phyloP scores from a whole-genome alignment of 2,797 vertebrate species.

The Amniataba percoides region DNA sequence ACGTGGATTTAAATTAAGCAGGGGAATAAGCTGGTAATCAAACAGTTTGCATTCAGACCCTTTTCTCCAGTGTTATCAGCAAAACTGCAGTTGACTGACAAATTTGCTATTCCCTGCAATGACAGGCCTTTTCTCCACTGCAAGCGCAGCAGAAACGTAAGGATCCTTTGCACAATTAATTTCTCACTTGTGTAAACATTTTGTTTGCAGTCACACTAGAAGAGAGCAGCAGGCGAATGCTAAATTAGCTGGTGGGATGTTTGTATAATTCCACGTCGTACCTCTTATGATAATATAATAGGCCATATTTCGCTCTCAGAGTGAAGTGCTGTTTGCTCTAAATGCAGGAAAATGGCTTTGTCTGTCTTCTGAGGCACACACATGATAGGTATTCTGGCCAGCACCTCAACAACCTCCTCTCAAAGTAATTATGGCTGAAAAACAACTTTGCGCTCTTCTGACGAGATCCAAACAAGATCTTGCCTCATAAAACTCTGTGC shows the following conservation, averaged over 20 bases:
- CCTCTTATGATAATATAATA: slow-evolving; percentile 32
- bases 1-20: slow-evolving; percentile 9
- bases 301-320: slow-evolving; percentile 33
- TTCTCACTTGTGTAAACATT: slow-evolving; percentile 48
- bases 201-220: slow-evolving; percentile 20
- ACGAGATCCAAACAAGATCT: not conserved
- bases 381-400: not conserved
- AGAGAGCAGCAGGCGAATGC: slow-evolving; percentile 16
- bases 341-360: slow-evolving; percentile 23
- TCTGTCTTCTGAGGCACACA: not conserved
- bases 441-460: not conserved
- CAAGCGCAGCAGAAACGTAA: slow-evolving; percentile 24
- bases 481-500: not conserved
- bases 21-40: slow-evolving; percentile 15
- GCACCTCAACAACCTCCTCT: slow-evolving; percentile 12
- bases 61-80: slow-evolving; percentile 7
- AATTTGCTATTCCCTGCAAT: slow-evolving; percentile 4
- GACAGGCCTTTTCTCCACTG: slow-evolving; percentile 13
- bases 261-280: slow-evolving; percentile 33
- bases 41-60: slow-evolving; percentile 17
- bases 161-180: slow-evolving; percentile 29
- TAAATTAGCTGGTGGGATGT: slow-evolving; percentile 36
- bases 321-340: slow-evolving; percentile 22
- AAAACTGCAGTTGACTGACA: slow-evolving; percentile 8
- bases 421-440: slow-evolving; percentile 19